These are phyloP conservation scores for Anthrax anthrax DNA, from an alignment of 2,888 invertebrate species.

Conservation along the genomic window DNA sequence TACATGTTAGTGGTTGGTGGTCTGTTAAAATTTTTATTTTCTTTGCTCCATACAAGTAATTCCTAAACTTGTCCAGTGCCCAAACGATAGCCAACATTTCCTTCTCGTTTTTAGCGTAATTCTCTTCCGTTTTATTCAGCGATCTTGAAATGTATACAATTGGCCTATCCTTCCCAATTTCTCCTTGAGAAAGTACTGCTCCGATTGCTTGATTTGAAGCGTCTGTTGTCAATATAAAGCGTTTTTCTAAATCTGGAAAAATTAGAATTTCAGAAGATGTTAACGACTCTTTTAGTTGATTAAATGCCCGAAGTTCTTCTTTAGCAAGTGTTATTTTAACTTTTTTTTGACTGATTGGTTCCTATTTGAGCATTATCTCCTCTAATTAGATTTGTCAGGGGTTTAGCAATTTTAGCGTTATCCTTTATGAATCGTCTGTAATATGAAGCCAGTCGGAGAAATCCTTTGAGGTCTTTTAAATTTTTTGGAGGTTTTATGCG, in stretches of 20 bases:
- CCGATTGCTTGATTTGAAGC: conserved; percentile 10
- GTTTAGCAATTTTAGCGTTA: conserved; percentile 11
- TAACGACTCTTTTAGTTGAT: conserved; percentile 11
- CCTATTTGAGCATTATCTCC: conserved; percentile 12
- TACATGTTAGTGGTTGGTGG: neutral
- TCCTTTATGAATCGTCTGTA: conserved; percentile 12
- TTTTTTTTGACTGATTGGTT: conserved; percentile 10
- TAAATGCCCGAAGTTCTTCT: conserved; percentile 9
- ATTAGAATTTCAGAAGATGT: conserved; percentile 10
- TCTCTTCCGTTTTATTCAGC: no score
- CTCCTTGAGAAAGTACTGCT: no score
- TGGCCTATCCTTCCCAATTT: neutral
- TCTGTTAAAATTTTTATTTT: no score
- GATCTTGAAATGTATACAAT: neutral
- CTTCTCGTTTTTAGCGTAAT: no score
- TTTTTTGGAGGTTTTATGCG: conserved; percentile 6
- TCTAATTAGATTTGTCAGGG: conserved; percentile 12
- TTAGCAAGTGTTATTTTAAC: conserved; percentile 7
- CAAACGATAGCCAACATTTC: conserved; percentile 2
- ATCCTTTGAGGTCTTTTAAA: conserved; percentile 10
- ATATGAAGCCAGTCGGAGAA: conserved; percentile 10
- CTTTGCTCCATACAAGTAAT: no score
- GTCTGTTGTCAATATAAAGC: conserved; percentile 12
- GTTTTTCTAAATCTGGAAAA: conserved; percentile 12
- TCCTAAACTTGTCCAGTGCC: conserved; percentile 5